These are phyloP conservation scores for Cercocebus atys DNA, from an alignment of 2,113 vertebrate species.

Conservation along the genomic window DNA sequence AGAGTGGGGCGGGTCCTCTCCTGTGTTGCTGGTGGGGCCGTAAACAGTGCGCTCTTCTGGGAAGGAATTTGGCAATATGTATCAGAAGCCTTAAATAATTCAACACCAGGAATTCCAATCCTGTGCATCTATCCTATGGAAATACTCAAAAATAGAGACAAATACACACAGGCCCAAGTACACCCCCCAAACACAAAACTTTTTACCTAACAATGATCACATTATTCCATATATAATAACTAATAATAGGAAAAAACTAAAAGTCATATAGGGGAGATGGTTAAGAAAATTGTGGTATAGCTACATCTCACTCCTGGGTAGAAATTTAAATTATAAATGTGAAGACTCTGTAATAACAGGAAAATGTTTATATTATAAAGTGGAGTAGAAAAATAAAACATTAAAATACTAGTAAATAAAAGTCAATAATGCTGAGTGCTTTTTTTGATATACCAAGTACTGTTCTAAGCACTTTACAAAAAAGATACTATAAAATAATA, in stretches of 20 bases:
- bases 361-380: conserved; percentile 4
- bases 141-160: not conserved
- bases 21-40: not conserved
- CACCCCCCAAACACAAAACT: not conserved
- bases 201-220: not conserved
- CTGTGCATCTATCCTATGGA: not conserved
- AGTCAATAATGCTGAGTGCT: not conserved
- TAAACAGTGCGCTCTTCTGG: not conserved
- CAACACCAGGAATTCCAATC: not conserved
- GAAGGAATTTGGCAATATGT: not conserved
- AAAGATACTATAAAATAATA: not conserved
- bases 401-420: not conserved
- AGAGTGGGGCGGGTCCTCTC: not conserved
- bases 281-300: not conserved
- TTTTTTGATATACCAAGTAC: not conserved
- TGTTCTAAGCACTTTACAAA: not conserved
- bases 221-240: not conserved
- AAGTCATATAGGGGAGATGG: not conserved
- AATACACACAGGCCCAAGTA: not conserved
- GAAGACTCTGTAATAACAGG: not conserved
- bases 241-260: not conserved
- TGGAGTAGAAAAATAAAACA: conserved; percentile 5
- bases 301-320: not conserved
- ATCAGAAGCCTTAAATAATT: not conserved
- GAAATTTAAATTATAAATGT: not conserved